Evolutionary conservation across 2,888 invertebrate genomes (phyloP).

Genomic region (Achlya flavicornis): DNA sequence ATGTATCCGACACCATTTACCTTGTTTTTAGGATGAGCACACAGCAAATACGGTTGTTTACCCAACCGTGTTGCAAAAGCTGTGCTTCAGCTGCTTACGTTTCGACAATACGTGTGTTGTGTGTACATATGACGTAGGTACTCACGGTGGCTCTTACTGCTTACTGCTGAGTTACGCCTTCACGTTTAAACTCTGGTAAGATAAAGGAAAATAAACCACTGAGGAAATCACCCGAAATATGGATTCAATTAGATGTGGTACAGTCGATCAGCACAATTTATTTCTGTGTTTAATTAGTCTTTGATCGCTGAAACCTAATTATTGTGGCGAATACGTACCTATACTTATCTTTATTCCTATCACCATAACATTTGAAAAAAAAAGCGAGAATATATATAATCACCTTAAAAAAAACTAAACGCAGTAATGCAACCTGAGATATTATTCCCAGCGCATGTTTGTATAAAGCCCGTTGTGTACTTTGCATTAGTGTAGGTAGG

Average conservation of each 20-base stretch:
- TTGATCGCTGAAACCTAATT: neutral
- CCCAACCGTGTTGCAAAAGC: conserved; percentile 25
- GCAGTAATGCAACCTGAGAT: conserved; percentile 23
- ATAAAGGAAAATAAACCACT: neutral
- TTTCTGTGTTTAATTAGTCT: neutral
- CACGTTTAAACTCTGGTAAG: neutral
- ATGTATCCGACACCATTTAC: conserved; percentile 54
- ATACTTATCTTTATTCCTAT: neutral
- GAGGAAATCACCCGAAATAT: neutral
- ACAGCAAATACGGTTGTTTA: conserved; percentile 41
- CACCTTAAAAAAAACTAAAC: conserved; percentile 10
- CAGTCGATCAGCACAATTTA: neutral
- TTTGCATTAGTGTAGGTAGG: conserved; percentile 46
- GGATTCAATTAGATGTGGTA: neutral
- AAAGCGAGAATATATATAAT: neutral
- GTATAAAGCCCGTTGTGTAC: conserved; percentile 41
- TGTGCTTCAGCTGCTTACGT: conserved; percentile 12
- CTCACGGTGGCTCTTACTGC: neutral
- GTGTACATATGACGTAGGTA: neutral
- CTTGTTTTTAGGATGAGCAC: conserved; percentile 48
- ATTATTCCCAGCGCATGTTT: conserved; percentile 37
- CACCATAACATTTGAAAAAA: neutral
- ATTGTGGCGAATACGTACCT: neutral
- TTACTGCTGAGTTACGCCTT: neutral
- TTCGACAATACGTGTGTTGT: conserved; percentile 7